Conservation (phyloP, 2,888 invertebrate genomes). For the Cephalotes varians region DNA sequence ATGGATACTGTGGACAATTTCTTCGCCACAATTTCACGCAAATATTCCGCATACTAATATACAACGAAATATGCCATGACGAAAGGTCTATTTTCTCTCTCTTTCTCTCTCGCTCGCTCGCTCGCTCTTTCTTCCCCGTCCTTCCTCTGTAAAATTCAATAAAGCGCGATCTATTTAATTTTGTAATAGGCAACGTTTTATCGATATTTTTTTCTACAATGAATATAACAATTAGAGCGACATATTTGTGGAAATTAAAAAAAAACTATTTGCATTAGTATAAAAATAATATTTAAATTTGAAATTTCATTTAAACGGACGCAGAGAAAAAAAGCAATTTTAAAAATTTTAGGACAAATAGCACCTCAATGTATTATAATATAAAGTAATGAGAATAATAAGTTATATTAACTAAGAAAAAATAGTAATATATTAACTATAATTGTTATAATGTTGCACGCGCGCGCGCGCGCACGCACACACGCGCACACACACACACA, state of each 20-base stretch:
- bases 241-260: background rate
- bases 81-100: background rate
- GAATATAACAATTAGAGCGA: background rate
- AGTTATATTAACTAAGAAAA: too few species aligned
- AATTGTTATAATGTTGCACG: too few species aligned
- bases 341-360: too few species aligned
- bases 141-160: slow-evolving; percentile 17
- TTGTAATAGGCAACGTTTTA: background rate
- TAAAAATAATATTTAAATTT: background rate
- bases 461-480: too few species aligned
- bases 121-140: background rate
- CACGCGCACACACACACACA: too few species aligned
- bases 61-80: slow-evolving; percentile 13
- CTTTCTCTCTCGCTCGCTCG: too few species aligned
- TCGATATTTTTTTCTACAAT: slow-evolving; percentile 13
- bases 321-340: too few species aligned
- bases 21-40: slow-evolving; percentile 22
- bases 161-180: slow-evolving; percentile 38
- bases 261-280: background rate
- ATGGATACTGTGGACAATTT: slow-evolving; percentile 33
- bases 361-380: too few species aligned
- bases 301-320: slow-evolving; percentile 19
- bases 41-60: slow-evolving; percentile 44
- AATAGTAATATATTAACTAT: too few species aligned
- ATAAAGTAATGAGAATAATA: too few species aligned